Percentiles rank a stretch among this genome's conserved stretches.
These are phyloP conservation scores for Drosophila barbarae DNA, from an alignment of 2,888 invertebrate genomes.

Conservation along the genomic window DNA sequence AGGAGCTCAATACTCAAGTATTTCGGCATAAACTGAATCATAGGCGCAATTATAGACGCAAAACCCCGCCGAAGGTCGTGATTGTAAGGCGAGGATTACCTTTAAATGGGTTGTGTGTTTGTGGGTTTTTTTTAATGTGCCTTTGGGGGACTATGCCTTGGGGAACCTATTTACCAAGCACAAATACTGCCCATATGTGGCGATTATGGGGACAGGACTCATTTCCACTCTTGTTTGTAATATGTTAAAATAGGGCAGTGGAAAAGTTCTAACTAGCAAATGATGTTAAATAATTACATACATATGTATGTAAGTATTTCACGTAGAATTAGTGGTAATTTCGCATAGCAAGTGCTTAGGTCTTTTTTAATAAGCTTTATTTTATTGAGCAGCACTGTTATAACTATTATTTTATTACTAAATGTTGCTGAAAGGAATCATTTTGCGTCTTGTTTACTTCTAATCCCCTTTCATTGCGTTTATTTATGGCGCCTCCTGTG, in stretches of 20 bases:
- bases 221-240: not conserved
- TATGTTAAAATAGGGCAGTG: not conserved
- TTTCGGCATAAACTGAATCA: conserved; percentile 37
- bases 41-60: conserved; percentile 25
- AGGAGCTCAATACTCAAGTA: conserved; percentile 28
- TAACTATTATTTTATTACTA: not conserved
- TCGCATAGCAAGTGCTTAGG: not conserved
- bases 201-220: not conserved
- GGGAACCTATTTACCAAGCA: not conserved
- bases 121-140: not conserved
- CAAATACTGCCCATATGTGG: not conserved
- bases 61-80: conserved; percentile 17
- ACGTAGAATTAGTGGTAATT: not conserved
- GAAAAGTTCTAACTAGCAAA: not conserved
- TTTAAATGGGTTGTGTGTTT: not conserved
- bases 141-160: not conserved
- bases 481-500: not conserved
- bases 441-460: not conserved
- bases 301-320: rapidly evolving
- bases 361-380: not conserved
- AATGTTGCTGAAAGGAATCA: not conserved
- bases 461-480: not conserved
- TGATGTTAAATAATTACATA: not conserved
- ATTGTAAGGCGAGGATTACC: conserved; percentile 13
- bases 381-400: no score